phyloP scores from a whole-genome alignment of 92 coral and sea anemone genomes.

The Palythoa caribaeorum region DNA sequence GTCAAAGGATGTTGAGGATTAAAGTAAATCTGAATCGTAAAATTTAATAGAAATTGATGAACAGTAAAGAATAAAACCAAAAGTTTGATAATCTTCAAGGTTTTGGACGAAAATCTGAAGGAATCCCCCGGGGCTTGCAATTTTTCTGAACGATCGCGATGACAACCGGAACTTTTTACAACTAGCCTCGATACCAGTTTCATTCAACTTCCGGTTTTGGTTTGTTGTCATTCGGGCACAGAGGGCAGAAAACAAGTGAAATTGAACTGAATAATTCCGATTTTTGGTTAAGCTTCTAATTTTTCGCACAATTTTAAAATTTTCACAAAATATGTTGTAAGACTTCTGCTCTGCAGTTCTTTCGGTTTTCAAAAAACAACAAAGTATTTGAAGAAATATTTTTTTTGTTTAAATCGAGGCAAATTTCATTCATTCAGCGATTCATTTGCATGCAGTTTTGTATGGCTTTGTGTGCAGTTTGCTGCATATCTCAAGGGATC shows the following conservation, averaged over 20 bases:
- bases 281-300: background rate
- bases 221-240: conserved; percentile 43
- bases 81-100: background rate
- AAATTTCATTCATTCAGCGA: conserved; percentile 97
- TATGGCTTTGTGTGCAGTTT: conserved; percentile 63
- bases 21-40: too few species aligned
- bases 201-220: conserved; percentile 22
- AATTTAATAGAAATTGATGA: background rate
- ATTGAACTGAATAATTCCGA: conserved; percentile 17
- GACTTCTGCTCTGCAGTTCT: background rate
- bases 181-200: conserved; percentile 36
- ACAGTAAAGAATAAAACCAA: background rate
- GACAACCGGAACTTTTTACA: conserved; percentile 23
- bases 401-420: conserved; percentile 93
- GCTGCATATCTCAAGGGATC: conserved; percentile 57
- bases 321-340: background rate
- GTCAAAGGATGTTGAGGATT: background rate
- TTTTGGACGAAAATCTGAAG: conserved; percentile 26
- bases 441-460: conserved; percentile 84
- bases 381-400: conserved; percentile 40
- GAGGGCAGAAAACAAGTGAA: background rate
- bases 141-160: background rate
- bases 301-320: background rate
- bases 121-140: conserved; percentile 46
- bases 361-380: conserved; percentile 46